Conservation (phyloP, 2,113 vertebrate genomes). For the Mastomys coucha region DNA sequence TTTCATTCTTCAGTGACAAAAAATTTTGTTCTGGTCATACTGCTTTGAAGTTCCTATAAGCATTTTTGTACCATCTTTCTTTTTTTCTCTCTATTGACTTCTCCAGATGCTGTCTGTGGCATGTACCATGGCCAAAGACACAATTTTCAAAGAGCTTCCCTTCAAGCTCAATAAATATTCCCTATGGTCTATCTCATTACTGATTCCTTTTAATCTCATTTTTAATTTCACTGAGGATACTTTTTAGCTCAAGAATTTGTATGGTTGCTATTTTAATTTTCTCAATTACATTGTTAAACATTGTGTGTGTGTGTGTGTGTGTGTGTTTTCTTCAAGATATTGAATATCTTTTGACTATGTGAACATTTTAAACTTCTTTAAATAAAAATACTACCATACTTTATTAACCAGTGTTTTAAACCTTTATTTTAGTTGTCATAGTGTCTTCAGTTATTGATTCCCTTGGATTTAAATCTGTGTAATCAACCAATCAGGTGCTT, state of each 20-base stretch:
- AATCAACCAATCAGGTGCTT: neutral
- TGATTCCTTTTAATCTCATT: neutral
- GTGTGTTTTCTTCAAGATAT: neutral
- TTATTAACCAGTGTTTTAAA: neutral
- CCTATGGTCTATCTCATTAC: neutral
- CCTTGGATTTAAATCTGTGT: neutral
- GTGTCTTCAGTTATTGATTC: neutral
- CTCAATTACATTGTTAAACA: neutral
- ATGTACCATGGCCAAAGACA: neutral
- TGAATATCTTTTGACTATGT: neutral
- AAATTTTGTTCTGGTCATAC: neutral
- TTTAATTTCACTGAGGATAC: neutral
- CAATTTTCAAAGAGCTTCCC: neutral
- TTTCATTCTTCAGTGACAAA: neutral
- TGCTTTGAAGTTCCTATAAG: neutral
- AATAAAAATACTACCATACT: neutral
- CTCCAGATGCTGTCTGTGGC: too few species aligned
- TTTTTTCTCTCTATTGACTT: neutral
- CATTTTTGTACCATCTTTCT: neutral
- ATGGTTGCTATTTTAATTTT: neutral
- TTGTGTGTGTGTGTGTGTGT: neutral
- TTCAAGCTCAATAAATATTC: neutral
- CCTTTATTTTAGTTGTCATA: neutral
- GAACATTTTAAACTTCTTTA: neutral
- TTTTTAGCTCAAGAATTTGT: neutral